Conservation (phyloP, 2,888 invertebrate genomes). For the Alloplasta piceator region DNA sequence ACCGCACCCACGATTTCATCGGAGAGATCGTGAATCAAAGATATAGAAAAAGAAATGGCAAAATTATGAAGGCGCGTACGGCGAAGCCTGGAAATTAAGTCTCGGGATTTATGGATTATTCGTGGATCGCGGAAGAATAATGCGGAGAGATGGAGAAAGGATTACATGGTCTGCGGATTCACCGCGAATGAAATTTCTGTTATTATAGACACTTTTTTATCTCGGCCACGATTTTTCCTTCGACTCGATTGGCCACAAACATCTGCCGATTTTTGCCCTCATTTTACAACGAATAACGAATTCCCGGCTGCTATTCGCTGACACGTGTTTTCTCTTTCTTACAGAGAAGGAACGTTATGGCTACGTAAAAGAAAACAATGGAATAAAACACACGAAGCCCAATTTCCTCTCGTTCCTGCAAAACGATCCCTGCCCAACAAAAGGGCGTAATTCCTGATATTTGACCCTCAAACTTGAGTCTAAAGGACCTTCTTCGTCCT, state of each 20-base stretch:
- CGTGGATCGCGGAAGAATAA: not conserved
- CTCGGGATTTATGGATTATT: conserved; percentile 47
- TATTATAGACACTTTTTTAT: conserved; percentile 34
- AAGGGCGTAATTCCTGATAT: no score
- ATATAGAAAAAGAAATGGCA: conserved; percentile 1
- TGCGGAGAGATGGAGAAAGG: not conserved
- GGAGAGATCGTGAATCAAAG: not conserved
- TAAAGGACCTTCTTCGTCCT: conserved; percentile 30
- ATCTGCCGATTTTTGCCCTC: conserved; percentile 55
- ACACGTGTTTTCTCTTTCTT: conserved; percentile 55
- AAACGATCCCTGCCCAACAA: conserved; percentile 8
- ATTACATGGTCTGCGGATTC: conserved; percentile 28
- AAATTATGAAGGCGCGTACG: conserved; percentile 10
- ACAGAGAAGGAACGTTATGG: conserved; percentile 16
- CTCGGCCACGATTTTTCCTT: conserved; percentile 29
- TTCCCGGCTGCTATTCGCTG: conserved; percentile 9
- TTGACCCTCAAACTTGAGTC: no score
- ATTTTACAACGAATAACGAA: conserved; percentile 20
- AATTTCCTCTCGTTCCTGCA: no score
- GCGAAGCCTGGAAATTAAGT: conserved; percentile 34
- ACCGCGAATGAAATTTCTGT: conserved; percentile 51
- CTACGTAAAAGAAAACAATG: conserved; percentile 45
- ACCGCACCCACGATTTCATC: not conserved
- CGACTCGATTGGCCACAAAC: conserved; percentile 27
- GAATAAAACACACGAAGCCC: conserved; percentile 58